These are phyloP conservation scores for Perizoma flavofasciatum DNA, from an alignment of 2,888 invertebrate genomes.

Conservation along the genomic window DNA sequence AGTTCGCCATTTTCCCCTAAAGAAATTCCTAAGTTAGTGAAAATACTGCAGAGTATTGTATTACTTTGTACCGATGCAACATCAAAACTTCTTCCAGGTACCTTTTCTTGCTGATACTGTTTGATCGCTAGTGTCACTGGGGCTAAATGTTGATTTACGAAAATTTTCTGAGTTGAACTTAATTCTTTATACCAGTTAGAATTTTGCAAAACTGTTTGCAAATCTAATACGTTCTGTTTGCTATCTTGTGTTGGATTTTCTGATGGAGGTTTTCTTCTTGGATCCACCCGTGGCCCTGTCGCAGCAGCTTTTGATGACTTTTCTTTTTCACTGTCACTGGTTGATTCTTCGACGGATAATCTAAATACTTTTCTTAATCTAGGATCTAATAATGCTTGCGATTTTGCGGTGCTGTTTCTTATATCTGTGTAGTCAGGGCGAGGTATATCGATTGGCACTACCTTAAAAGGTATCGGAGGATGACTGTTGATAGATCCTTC, in stretches of 20 bases:
- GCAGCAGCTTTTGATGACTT: slow-evolving; percentile 64
- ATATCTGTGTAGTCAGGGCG: slow-evolving; percentile 90
- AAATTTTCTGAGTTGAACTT: slow-evolving; percentile 88
- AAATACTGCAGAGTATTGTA: slow-evolving; percentile 82
- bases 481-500: slow-evolving; percentile 92
- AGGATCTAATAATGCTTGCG: slow-evolving; percentile 90
- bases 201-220: slow-evolving; percentile 86
- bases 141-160: slow-evolving; percentile 87
- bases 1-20: slow-evolving; percentile 84
- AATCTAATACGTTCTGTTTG: slow-evolving; percentile 74
- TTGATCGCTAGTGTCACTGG: slow-evolving; percentile 85
- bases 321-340: slow-evolving; percentile 84
- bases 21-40: slow-evolving; percentile 85
- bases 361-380: slow-evolving; percentile 90
- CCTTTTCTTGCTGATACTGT: slow-evolving; percentile 84
- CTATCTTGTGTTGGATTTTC: slow-evolving; percentile 57
- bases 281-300: slow-evolving; percentile 73
- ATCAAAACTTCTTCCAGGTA: slow-evolving; percentile 81
- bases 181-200: slow-evolving; percentile 88
- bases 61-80: slow-evolving; percentile 78
- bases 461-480: slow-evolving; percentile 88
- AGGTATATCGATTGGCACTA: slow-evolving; percentile 85
- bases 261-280: slow-evolving; percentile 68
- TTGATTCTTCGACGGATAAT: slow-evolving; percentile 85
- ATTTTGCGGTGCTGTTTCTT: slow-evolving; percentile 87